Evolutionary conservation across 1,140 invertebrate species (phyloP).

Genomic region (Drosophila takahashii): DNA sequence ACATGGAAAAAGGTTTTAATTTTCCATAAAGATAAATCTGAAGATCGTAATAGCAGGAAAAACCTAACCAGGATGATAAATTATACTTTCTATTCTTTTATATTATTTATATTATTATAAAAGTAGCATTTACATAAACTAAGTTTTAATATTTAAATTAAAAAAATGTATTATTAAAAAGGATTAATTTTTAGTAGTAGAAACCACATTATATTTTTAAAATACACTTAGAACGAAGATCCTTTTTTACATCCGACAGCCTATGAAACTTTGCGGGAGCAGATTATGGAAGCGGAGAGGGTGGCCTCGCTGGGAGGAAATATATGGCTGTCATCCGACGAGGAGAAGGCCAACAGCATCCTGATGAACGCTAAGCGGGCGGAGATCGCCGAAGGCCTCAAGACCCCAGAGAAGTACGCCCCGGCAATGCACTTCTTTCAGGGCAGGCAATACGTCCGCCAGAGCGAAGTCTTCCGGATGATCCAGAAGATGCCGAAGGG

Average conservation of each 20-base stretch:
- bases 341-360: slow-evolving; percentile 79
- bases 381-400: slow-evolving; percentile 74
- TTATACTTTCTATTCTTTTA: no score
- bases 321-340: slow-evolving; percentile 71
- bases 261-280: slow-evolving; percentile 73
- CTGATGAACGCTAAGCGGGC: slow-evolving; percentile 80
- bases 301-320: slow-evolving; percentile 67
- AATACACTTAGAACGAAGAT: no score
- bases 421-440: slow-evolving; percentile 89
- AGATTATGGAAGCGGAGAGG: slow-evolving; percentile 77
- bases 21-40: no score
- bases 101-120: no score
- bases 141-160: no score
- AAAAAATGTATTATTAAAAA: no score
- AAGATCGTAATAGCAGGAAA: no score
- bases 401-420: slow-evolving; percentile 82
- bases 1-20: no score
- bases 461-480: slow-evolving; percentile 89
- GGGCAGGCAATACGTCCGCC: slow-evolving; percentile 87
- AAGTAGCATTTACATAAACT: no score
- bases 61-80: no score
- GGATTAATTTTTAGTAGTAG: no score
- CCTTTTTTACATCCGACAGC: slow-evolving; percentile 32
- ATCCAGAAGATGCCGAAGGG: slow-evolving; percentile 90
- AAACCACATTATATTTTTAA: no score